Conservation (phyloP, 2,888 invertebrate genomes). For the Thumatha senex region DNA sequence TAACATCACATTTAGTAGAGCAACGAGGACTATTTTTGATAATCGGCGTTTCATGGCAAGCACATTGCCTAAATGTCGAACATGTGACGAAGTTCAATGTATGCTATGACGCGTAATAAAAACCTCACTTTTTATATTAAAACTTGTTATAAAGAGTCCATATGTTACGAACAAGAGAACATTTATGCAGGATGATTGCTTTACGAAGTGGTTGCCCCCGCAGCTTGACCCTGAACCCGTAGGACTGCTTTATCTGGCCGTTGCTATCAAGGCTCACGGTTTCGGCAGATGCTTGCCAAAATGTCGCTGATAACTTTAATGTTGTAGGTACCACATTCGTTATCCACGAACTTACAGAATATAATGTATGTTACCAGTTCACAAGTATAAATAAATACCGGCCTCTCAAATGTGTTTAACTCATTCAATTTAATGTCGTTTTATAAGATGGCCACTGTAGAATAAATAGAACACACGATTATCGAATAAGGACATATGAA, state of each 20-base stretch:
- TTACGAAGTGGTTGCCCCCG: constrained; percentile 49
- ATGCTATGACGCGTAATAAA: constrained; percentile 42
- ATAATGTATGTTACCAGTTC: background rate
- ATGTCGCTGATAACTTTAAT: constrained; percentile 59
- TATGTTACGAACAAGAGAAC: constrained; percentile 43
- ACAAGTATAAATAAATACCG: background rate
- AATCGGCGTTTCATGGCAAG: constrained; percentile 36
- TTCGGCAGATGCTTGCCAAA: constrained; percentile 75
- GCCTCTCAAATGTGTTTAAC: background rate
- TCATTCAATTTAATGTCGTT: background rate
- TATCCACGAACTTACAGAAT: background rate
- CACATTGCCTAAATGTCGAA: constrained; percentile 47
- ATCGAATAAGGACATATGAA: too few relatives aligned
- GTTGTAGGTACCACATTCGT: constrained; percentile 23
- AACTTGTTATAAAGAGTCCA: constrained; percentile 44
- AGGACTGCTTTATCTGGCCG: constrained; percentile 62
- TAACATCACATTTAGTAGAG: constrained; percentile 26
- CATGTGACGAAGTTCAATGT: constrained; percentile 57
- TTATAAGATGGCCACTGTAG: too few relatives aligned
- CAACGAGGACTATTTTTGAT: constrained; percentile 34
- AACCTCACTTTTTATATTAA: constrained; percentile 44
- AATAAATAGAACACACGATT: too few relatives aligned
- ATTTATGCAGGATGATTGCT: constrained; percentile 53
- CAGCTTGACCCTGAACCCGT: constrained; percentile 65
- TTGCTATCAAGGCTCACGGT: constrained; percentile 57